These are phyloP conservation scores for Solenopsis invicta DNA, from an alignment of 1,140 invertebrate species.

Conservation along the genomic window DNA sequence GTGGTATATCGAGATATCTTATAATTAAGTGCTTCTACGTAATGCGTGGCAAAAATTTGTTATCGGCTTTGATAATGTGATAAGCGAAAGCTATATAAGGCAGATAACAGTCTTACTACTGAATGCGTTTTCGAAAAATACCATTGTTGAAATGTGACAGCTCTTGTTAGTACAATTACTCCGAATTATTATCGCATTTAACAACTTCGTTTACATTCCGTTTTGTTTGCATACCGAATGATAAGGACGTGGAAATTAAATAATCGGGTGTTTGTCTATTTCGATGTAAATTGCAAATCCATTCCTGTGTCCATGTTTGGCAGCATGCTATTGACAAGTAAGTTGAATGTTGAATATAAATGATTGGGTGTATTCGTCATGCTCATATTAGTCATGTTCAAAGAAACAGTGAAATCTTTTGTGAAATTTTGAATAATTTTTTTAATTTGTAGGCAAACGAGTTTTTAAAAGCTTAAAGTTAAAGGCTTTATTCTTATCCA, in stretches of 20 bases:
- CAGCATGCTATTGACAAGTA: not conserved
- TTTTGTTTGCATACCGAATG: not conserved
- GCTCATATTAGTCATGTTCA: not conserved
- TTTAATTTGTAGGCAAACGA: not conserved
- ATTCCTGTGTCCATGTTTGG: not conserved
- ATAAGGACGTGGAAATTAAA: not conserved
- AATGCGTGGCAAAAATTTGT: not conserved
- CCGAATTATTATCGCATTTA: not conserved
- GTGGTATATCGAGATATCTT: too few relatives aligned
- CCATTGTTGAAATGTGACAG: not conserved
- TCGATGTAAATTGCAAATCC: not conserved
- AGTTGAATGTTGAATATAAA: not conserved
- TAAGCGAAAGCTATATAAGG: slow-evolving; percentile 7
- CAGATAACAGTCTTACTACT: not conserved
- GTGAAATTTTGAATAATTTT: not conserved
- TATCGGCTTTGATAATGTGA: not conserved
- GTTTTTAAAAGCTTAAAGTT: not conserved
- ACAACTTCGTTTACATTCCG: not conserved
- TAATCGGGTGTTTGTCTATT: not conserved
- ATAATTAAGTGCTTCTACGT: not conserved
- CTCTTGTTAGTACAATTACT: not conserved
- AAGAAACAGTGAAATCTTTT: not conserved
- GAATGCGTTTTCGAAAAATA: not conserved
- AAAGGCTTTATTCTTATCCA: not conserved
- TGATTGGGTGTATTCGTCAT: not conserved